These are phyloP conservation scores for Zoroaster sp. DNA, from an alignment of 53 echinoderm and acorn worm genomes.

Conservation along the genomic window DNA sequence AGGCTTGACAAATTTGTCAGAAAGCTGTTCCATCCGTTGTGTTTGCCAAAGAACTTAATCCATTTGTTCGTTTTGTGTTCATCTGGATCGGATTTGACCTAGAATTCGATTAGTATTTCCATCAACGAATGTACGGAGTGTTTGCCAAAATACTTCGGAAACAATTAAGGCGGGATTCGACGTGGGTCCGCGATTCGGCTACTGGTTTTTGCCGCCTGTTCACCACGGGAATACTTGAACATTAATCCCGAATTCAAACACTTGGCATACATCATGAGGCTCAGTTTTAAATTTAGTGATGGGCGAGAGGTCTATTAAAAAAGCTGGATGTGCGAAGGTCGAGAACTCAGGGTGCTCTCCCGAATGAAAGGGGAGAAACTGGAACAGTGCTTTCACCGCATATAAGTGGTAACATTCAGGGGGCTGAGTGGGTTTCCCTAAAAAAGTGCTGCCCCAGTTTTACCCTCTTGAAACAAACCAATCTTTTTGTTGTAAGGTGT, in stretches of 20 bases:
- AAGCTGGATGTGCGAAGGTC: not conserved
- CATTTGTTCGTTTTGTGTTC: not conserved
- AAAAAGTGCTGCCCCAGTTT: not conserved
- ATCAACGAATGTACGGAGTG: not conserved
- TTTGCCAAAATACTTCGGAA: not conserved
- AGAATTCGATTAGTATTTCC: not conserved
- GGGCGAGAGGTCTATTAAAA: not conserved
- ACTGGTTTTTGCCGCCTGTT: not conserved
- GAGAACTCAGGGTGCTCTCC: not conserved
- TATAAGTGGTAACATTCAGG: not conserved
- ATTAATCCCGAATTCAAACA: slow-evolving; percentile 10
- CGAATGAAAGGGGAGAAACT: not conserved
- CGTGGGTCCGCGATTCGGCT: not conserved
- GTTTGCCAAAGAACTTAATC: slow-evolving; percentile 7
- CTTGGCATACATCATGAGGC: not conserved
- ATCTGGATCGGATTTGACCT: not conserved
- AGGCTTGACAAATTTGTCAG: not conserved
- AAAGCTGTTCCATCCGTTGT: not conserved
- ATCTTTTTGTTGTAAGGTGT: not conserved
- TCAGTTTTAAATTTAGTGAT: not conserved
- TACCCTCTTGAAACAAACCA: not conserved
- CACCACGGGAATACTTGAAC: slow-evolving; percentile 4
- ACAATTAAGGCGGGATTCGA: slow-evolving; percentile 8
- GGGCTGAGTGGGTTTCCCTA: not conserved
- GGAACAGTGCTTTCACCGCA: not conserved